Conservation (phyloP, 2,888 invertebrate species). For the Allolobophora icterica region DNA sequence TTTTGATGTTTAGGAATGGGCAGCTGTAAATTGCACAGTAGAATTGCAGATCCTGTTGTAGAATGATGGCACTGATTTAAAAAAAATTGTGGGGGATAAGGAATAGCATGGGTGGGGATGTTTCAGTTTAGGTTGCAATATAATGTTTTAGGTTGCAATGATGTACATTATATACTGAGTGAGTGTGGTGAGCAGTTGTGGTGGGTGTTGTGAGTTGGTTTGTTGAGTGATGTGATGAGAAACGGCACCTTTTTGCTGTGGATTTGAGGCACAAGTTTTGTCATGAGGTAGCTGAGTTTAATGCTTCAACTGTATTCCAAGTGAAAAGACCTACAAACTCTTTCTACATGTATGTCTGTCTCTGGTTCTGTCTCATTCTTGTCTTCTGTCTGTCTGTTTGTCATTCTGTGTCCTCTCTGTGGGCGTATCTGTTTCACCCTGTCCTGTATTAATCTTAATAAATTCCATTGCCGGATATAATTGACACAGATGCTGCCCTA, state of each 20-base stretch:
- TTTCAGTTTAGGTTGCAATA: background rate
- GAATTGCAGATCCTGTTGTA: no score
- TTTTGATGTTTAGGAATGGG: background rate
- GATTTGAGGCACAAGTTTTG: background rate
- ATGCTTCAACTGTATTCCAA: background rate
- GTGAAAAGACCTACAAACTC: background rate
- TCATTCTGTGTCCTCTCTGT: background rate
- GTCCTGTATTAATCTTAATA: background rate
- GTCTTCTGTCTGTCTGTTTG: background rate
- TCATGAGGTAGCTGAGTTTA: background rate
- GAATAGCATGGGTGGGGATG: background rate
- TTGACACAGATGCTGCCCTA: no score
- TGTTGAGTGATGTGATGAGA: background rate
- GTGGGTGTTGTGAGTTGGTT: slow-evolving; percentile 6
- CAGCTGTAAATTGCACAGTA: no score
- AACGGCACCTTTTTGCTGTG: background rate
- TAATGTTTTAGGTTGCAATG: no score
- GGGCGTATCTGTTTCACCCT: background rate
- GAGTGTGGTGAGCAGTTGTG: background rate
- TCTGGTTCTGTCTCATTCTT: background rate
- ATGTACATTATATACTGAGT: background rate
- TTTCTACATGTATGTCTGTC: background rate
- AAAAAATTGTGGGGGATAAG: background rate
- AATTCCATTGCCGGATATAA: background rate
- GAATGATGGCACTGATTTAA: background rate